Evolutionary conservation across 64 coral and sea anemone species (phyloP).

Genomic region (Orbicella faveolata): DNA sequence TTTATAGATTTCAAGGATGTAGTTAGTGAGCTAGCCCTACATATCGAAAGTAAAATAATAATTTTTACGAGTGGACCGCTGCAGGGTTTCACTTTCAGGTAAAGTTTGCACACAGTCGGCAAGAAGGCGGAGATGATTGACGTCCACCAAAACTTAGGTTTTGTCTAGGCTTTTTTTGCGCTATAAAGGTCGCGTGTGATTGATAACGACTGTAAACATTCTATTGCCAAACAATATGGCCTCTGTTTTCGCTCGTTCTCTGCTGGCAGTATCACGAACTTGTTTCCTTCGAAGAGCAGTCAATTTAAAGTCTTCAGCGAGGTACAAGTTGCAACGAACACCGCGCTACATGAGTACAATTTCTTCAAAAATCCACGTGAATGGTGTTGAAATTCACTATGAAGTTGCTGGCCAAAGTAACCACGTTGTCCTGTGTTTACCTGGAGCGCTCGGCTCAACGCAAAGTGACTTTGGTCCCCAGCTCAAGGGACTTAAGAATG

Average conservation of each 20-base stretch:
- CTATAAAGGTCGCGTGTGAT: too few relatives aligned
- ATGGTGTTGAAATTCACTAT: constrained; percentile 82
- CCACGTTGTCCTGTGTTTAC: constrained; percentile 82
- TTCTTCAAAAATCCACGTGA: constrained; percentile 73
- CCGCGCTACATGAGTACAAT: neutral
- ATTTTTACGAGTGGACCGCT: too few relatives aligned
- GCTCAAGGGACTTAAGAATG: constrained; percentile 62
- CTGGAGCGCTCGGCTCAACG: constrained; percentile 89
- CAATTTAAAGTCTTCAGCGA: neutral
- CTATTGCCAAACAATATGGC: neutral
- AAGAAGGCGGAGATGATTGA: too few relatives aligned
- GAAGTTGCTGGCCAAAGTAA: constrained; percentile 61
- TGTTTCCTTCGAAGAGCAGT: neutral
- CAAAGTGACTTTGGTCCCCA: constrained; percentile 96
- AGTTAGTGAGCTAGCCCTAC: too few relatives aligned
- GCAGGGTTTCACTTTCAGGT: too few relatives aligned
- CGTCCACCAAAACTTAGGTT: too few relatives aligned
- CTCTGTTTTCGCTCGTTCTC: neutral
- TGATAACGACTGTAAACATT: too few relatives aligned
- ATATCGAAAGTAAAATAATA: too few relatives aligned
- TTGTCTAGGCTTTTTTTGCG: too few relatives aligned
- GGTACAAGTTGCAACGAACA: neutral
- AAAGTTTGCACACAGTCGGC: too few relatives aligned
- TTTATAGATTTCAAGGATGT: too few relatives aligned
- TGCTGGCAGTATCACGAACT: neutral